Evolutionary conservation across 2,888 invertebrate genomes (phyloP).

Genomic region (Drosophila antonietae): DNA sequence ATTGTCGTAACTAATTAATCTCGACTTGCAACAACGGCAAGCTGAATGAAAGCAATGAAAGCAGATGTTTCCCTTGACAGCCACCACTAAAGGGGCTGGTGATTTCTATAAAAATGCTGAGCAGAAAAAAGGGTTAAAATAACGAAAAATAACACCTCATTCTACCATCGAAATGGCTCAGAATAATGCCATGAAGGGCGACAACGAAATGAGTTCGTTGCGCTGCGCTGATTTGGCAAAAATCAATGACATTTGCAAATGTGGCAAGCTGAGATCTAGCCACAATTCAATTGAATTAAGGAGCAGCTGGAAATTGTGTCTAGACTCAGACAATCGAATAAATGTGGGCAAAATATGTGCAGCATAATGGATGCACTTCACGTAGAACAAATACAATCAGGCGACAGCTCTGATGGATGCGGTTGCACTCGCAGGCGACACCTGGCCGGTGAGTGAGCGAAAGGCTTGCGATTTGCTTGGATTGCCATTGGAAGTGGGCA

Average conservation of each 20-base stretch:
- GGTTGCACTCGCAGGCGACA: slow-evolving; percentile 29
- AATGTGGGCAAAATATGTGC: slow-evolving; percentile 40
- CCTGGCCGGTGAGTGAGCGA: slow-evolving; percentile 53
- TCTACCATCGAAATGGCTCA: slow-evolving; percentile 40
- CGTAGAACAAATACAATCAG: slow-evolving; percentile 39
- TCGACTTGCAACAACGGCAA: slow-evolving; percentile 2
- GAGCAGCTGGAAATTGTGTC: slow-evolving; percentile 67
- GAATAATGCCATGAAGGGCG: slow-evolving; percentile 29
- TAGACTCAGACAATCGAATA: slow-evolving; percentile 50
- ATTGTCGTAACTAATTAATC: slow-evolving; percentile 5
- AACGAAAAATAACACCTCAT: slow-evolving; percentile 55
- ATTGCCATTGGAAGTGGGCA: not conserved
- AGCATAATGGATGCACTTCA: slow-evolving; percentile 67
- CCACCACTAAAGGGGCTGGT: slow-evolving; percentile 23
- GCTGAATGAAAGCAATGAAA: not conserved
- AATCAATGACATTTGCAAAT: slow-evolving; percentile 42
- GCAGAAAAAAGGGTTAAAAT: slow-evolving; percentile 49
- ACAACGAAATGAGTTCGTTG: slow-evolving; percentile 44
- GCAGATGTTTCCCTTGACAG: slow-evolving; percentile 53
- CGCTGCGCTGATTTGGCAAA: slow-evolving; percentile 56
- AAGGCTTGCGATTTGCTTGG: slow-evolving; percentile 44
- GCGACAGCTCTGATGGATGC: slow-evolving; percentile 60
- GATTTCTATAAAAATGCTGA: slow-evolving; percentile 26
- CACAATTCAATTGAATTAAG: slow-evolving; percentile 62
- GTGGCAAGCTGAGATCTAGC: slow-evolving; percentile 33